A percentile compares a stretch with the other conserved stretches of the same genome.
phyloP scores from a whole-genome alignment of 2,113 vertebrate genomes.

The Dinomys branickii region DNA sequence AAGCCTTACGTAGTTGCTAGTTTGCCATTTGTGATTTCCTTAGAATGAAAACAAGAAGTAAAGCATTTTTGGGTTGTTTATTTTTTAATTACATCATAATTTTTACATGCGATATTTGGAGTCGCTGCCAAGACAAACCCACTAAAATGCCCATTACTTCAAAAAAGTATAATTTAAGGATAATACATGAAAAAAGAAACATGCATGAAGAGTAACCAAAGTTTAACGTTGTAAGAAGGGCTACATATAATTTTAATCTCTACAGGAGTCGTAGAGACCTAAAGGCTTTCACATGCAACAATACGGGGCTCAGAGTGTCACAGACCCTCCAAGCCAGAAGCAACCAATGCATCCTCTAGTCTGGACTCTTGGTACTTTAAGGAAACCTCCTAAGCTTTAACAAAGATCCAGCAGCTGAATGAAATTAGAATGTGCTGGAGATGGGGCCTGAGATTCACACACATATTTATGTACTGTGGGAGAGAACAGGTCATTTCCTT shows the following conservation, averaged over 20 bases:
- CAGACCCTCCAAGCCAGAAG: neutral
- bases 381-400: neutral
- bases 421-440: conserved; percentile 1
- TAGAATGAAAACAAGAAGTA: conserved; percentile 78
- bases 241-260: neutral
- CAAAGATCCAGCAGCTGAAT: neutral
- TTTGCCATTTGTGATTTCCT: conserved; percentile 81
- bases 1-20: conserved; percentile 74
- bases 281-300: conserved; percentile 76
- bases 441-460: neutral
- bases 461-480: neutral
- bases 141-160: conserved; percentile 71
- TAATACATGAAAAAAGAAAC: conserved; percentile 81
- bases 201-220: conserved; percentile 79
- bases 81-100: conserved; percentile 71
- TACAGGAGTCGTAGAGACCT: conserved; percentile 7
- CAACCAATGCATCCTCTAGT: neutral
- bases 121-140: conserved; percentile 68
- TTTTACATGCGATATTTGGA: conserved; percentile 65
- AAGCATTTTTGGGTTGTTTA: conserved; percentile 75
- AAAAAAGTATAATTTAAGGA: conserved; percentile 75
- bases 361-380: neutral
- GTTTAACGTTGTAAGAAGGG: conserved; percentile 74
- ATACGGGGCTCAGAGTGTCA: neutral
- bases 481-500: neutral